Conservation (phyloP, 2,113 vertebrate species). For the Mormyrus lacerda region DNA sequence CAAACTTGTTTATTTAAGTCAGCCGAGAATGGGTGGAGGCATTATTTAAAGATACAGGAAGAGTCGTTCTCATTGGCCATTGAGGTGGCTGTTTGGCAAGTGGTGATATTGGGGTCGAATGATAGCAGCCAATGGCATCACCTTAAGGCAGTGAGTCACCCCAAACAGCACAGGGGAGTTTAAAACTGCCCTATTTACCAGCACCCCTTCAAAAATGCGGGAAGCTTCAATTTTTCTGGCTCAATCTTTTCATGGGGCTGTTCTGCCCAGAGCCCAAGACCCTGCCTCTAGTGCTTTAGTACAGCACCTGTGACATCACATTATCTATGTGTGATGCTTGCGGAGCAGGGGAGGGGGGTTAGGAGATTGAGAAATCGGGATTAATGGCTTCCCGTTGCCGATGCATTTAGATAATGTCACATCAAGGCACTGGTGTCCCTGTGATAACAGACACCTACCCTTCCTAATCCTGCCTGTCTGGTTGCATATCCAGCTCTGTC, state of each 20-base stretch:
- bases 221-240: background rate
- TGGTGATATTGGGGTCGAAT: background rate
- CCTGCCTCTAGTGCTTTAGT: background rate
- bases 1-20: background rate
- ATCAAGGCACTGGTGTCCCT: background rate
- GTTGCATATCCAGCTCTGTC: background rate
- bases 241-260: background rate
- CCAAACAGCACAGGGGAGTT: background rate
- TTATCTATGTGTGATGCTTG: background rate
- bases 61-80: background rate
- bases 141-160: background rate
- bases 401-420: background rate
- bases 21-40: background rate
- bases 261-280: background rate
- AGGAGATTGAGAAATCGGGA: background rate
- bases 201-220: background rate
- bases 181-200: background rate
- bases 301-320: constrained; percentile 10
- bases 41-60: background rate
- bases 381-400: background rate
- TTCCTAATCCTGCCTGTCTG: background rate
- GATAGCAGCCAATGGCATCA: background rate
- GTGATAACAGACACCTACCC: background rate
- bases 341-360: background rate
- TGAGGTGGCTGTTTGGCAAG: background rate